Base-by-base conservation (phyloP, 2,888 invertebrate species). In the Lissocephala sabroskyi region DNA sequence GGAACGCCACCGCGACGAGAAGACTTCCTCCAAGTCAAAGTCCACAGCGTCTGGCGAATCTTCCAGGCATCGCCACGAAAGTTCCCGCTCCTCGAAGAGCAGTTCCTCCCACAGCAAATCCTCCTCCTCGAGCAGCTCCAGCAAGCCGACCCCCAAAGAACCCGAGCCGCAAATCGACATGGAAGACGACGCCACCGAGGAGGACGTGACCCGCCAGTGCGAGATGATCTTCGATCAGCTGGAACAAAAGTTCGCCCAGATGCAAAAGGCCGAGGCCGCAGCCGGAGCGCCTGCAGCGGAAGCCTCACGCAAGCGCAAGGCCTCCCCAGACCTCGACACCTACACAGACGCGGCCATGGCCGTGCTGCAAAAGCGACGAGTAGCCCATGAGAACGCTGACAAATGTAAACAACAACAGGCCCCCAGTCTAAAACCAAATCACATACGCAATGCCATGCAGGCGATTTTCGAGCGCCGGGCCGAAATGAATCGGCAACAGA, bases 221-320 rank as follows among this genome's bases (percentile, higher is more conserved):
- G 89, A 92, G 76, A 90, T 88, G 85, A 95, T 96, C 68, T 96
- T 94, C 84, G 92, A 94, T 83, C 93, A 94, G 84, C 89, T 91
- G 84, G 89, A 89, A 48, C 67, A 62, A 28, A 65, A 81, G 43
- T 79, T 79, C 33, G 76, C 81, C 0, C 56, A 70, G 2, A 49
- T 77, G 49, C 79, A 81, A 45, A 60, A 77, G 52, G 59, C 73
- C n/a, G 82, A 82, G 43, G 81, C 33, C 3, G 56, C 53, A 6
- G 49, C 45, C 52, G 18, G 45, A 51, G 47, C 79, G 10, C 1
- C 9, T 9, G 49, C 45, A 51, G 17, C 46, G 0, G 37, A 45
- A 1, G 16, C 28, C 3, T 35, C 45, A 6, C 52, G 62, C 6
- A 81, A 81, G 49, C 71, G 81, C 0, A 81, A 80, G 49, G 59